These are phyloP conservation scores for Argopecten irradians DNA, from an alignment of 1,140 invertebrate genomes.

Conservation along the genomic window DNA sequence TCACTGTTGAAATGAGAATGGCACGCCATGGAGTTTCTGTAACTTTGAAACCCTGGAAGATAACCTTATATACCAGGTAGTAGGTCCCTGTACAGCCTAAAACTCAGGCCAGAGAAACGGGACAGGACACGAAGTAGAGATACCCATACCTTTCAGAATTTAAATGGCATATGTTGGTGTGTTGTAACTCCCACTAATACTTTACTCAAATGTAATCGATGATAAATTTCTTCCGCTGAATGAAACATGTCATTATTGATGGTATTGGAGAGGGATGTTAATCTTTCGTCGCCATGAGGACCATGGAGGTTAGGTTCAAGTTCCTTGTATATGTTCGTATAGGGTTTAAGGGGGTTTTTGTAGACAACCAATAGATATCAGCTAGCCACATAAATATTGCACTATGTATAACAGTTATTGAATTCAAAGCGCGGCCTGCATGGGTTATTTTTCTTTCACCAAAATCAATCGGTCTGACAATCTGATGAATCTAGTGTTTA, in stretches of 20 bases:
- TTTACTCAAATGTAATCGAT: neutral
- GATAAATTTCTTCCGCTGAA: neutral
- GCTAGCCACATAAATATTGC: neutral
- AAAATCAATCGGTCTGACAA: slow-evolving; percentile 22
- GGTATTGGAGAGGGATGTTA: neutral
- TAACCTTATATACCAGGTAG: neutral
- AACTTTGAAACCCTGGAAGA: no score
- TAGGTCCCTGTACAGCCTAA: neutral
- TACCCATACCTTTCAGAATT: neutral
- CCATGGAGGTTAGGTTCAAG: neutral
- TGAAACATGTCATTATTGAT: neutral
- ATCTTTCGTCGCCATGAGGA: neutral
- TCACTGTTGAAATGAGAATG: neutral
- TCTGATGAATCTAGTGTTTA: neutral
- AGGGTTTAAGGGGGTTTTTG: neutral
- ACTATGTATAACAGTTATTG: neutral
- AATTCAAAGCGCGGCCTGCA: neutral
- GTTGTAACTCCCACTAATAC: neutral
- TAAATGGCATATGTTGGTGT: neutral
- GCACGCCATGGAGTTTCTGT: no score
- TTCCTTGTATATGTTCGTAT: neutral
- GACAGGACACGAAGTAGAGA: slow-evolving; percentile 3
- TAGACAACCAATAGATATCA: neutral
- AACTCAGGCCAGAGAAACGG: neutral
- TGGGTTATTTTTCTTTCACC: neutral